Conservation (phyloP, 2,888 invertebrate genomes). For the Pherbina coryleti region DNA sequence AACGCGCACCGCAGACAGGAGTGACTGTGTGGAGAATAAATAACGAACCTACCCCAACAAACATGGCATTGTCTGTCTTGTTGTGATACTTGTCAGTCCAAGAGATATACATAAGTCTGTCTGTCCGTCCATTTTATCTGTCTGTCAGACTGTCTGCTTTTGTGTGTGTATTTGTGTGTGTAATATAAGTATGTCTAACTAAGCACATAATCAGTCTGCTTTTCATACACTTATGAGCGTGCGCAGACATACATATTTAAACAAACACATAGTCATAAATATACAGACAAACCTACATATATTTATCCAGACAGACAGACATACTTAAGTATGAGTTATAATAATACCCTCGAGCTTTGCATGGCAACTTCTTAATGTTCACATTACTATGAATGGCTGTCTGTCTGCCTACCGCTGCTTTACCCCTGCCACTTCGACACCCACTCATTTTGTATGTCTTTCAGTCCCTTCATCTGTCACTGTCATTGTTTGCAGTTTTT, state of each 20-base stretch:
- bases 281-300: no score
- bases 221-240: background rate
- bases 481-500: no score
- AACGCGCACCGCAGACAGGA: background rate
- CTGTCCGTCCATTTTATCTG: background rate
- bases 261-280: background rate
- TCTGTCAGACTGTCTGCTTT: background rate
- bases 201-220: background rate
- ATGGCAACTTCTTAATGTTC: conserved; percentile 6
- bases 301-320: no score
- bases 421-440: no score
- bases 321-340: conserved; percentile 8
- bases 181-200: background rate
- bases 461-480: no score
- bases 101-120: background rate
- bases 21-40: background rate
- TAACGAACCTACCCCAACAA: background rate
- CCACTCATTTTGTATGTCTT: no score
- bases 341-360: conserved; percentile 14
- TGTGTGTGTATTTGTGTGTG: background rate
- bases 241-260: background rate
- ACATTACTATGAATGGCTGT: conserved; percentile 13
- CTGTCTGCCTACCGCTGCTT: background rate
- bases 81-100: no score
- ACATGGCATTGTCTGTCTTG: background rate